Evolutionary conservation across 1,140 invertebrate genomes (phyloP), one percentile per base, ranked within the genome.

Genomic region (Trichoplusia ni): DNA sequence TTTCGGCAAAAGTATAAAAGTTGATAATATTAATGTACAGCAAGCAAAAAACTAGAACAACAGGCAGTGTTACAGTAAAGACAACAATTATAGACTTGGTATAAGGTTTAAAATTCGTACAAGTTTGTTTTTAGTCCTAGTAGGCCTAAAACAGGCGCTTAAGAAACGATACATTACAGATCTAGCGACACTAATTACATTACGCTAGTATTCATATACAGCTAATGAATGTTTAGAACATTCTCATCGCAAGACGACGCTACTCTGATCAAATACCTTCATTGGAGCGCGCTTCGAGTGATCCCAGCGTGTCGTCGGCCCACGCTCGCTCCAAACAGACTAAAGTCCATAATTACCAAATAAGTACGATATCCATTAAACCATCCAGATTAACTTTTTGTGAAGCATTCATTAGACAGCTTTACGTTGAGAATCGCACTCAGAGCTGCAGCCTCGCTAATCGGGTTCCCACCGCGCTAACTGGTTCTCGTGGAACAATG

Each of bases 401-500:
- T 25, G 25, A 31, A 9, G 13, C 13, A 9, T 31, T 29, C 44
- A 31, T 47, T 47, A 29, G 44, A 47, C 44, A 25, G 5, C n/a
- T 29, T 31, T 11, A 9, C 44, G 25, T 47, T 29, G 54, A 58
- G 44, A 58, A 42, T 58, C 37, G 14, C 54, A 58, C 44, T 58
- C 54, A 42, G 14, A 27, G 37, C 25, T 13, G 4, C 35, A 29
- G 54, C 54, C 31, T 58, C 54, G 29, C 54, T 58, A 19, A 58
- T 44, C 23, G 14, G 11, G 38, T 58, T 58, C 54, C 54, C 54
- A 58, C 54, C 37, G 44, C 27, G 38, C 38, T 29, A 42, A 37
- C 54, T 29, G 44, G 21, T 58, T 58, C 42, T 58, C 44, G 37
- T 58, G 14, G 37, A 44, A 58, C 38, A 58, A 58, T 58, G 25